Percentiles rank a stretch among this genome's conserved stretches.
These are phyloP conservation scores for Morone saxatilis DNA, from an alignment of 2,113 vertebrate species.

Conservation along the genomic window DNA sequence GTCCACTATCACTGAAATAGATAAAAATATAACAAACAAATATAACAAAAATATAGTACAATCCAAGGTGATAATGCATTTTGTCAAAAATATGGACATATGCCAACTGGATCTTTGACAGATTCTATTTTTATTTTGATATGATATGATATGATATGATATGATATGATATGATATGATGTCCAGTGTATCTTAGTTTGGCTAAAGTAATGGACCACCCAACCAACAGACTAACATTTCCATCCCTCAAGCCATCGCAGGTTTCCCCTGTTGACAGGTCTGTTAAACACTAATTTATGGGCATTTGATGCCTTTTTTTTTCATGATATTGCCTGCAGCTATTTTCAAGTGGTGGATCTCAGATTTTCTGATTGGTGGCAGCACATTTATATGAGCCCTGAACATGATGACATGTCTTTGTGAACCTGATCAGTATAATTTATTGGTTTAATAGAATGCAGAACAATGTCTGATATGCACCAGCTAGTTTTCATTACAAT, in stretches of 20 bases:
- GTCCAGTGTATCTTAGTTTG: no score
- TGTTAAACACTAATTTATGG: not conserved
- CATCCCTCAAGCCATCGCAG: not conserved
- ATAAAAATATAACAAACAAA: no score
- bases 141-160: no score
- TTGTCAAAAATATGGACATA: no score
- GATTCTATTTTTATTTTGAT: no score
- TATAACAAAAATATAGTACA: no score
- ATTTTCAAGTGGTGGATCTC: not conserved
- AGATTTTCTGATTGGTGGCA: not conserved
- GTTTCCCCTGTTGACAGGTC: not conserved
- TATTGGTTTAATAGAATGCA: constrained; percentile 7
- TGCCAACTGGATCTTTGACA: no score
- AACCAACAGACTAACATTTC: no score
- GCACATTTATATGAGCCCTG: not conserved
- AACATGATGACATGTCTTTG: not conserved
- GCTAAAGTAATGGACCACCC: not conserved
- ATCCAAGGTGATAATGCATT: no score
- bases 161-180: no score
- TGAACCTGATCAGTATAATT: constrained; percentile 1
- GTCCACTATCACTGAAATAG: no score
- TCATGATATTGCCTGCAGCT: not conserved
- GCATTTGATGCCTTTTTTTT: not conserved
- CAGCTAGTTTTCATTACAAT: not conserved
- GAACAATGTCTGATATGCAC: not conserved